Base-by-base conservation (phyloP, 2,888 invertebrate species). In the Euclidia mi region DNA sequence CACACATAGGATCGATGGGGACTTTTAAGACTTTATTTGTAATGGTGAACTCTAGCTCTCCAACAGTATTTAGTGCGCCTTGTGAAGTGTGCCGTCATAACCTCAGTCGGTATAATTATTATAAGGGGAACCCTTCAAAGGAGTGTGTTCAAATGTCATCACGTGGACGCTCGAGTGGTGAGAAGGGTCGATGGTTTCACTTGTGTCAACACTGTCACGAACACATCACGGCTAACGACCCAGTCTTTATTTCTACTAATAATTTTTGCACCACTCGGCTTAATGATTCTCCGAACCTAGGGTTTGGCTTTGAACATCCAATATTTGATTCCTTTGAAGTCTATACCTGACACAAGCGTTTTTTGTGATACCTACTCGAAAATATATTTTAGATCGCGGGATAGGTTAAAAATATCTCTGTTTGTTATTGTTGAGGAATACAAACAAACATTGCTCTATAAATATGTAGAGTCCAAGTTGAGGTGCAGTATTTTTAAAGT, bases 161-260 rank as follows among this genome's bases (percentile, higher is more conserved):
- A 57, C 60, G 57, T 57, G 46, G 38, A 60, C 58, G 52, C 52
- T 61, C 56, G 37, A 66, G 60, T 48, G 64, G 63, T 61, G 69
- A 87, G 66, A 78, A 87, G 89, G 88, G 87, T 88, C 84, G 81
- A 83, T 77, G 78, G 68, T 65, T 71, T 65, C 78, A 68, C 78
- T 82, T 81, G 76, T 84, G 90, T 89, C 88, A 88, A 85, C 88
- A 79, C 76, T 86, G 86, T 90, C 89, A 84, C 67, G 72, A 56
- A 61, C 85, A 84, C 79, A 76, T 78, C 77, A 64, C 58, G 58
- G 78, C 76, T 86, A 86, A 88, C 81, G 82, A 89, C 71, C 77
- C 67, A 64, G n/a, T 59, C 73, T 76, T 71, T 71, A 65, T 73
- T 71, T 68, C 44, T 41, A 53, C 60, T 52, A 60, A 60, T 58